Evolutionary conservation across 2,113 vertebrate genomes (phyloP), one percentile per base, ranked within the genome.

Genomic region (Coptodon rendalli): DNA sequence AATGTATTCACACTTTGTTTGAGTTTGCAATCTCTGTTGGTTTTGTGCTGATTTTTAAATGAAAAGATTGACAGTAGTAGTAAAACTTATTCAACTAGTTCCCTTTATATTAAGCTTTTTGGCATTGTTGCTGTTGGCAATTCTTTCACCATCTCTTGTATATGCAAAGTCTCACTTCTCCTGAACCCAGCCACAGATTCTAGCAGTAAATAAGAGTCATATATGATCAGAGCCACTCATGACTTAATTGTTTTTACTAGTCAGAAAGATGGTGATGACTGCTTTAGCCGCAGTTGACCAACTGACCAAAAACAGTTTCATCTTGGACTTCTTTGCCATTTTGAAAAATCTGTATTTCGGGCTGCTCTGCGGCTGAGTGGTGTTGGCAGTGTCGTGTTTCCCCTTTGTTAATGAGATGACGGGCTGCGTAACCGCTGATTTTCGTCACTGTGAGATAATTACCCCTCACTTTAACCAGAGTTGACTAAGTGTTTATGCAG

Each of bases 371-470:
- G 24, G 34, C 83, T 38, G 86, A 87, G 82, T 16, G 68, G 22
- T 52, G 82, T 50, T 71, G 92, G 82, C 45, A 22, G 57, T 88
- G 85, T 88, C 83, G 5, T 73, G 54, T 83, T 80, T 11, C 89
- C 54, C 80, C 71, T 81, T 84, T 81, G 79, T 90, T 94, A 93
- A 93, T 88, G 90, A 93, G 87, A 89, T 24, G 80, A 85, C 50
- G 45, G 86, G 48, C 83, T 84, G 84, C 61, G 24, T 87, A 87
- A 89, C 91, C 71, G 6, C 92, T 91, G 83, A 93, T 91, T 94
- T 89, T 93, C 90, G 86, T 95, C 92, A 93, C 90, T 89, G 85
- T 57, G 83, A 90, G 93, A 94, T 91, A 91, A 95, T 94, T 93
- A 81, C 82, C 71, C 87, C 68, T 90, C 80, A 87, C 79, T 92